Conservation (phyloP, 1,140 invertebrate species). For the Palaemon carinicauda region DNA sequence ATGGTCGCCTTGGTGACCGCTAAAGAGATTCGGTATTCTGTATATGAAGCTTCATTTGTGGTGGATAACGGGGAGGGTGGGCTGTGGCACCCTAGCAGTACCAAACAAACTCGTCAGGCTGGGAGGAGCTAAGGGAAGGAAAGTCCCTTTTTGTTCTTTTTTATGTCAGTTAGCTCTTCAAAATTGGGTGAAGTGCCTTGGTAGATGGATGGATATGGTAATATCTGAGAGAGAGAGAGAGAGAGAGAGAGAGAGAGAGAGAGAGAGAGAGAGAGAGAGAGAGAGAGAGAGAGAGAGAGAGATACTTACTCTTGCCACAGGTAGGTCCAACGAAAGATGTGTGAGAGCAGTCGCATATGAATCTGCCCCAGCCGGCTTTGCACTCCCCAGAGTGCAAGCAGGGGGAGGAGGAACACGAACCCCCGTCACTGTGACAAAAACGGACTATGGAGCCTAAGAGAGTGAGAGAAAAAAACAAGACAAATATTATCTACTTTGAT, state of each 20-base stretch:
- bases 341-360: constrained; percentile 92
- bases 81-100: no score
- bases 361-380: constrained; percentile 94
- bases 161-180: no score
- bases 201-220: no score
- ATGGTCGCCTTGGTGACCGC: no score
- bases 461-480: constrained; percentile 61
- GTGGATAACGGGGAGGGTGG: no score
- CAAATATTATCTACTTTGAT: no score
- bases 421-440: constrained; percentile 80
- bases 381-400: constrained; percentile 92
- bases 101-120: no score
- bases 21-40: no score
- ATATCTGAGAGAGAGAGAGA: neutral
- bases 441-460: constrained; percentile 83
- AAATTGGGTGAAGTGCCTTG: no score
- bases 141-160: no score
- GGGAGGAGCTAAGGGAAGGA: no score
- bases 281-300: neutral
- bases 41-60: no score
- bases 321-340: constrained; percentile 90
- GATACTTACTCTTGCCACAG: constrained; percentile 83
- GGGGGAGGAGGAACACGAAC: constrained; percentile 83
- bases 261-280: neutral
- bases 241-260: neutral